Percentiles rank a stretch among this genome's conserved stretches.
Evolutionary conservation across 1,140 invertebrate species (phyloP).

Genomic region (Tetragnatha versicolor): DNA sequence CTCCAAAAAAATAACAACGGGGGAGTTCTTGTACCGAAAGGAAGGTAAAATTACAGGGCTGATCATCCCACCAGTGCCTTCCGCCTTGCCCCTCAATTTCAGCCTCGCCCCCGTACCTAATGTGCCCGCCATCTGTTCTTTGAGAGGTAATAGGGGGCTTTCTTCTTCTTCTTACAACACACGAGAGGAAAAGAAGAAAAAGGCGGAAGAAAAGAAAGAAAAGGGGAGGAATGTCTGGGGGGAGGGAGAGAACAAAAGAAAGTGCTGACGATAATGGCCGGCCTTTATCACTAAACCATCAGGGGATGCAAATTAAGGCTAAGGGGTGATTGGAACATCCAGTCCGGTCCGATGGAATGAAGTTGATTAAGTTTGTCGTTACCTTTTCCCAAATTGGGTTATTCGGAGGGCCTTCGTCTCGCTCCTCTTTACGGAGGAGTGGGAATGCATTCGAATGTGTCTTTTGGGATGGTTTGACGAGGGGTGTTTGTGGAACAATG

Average conservation of each 20-base stretch:
- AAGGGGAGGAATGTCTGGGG: conserved; percentile 5
- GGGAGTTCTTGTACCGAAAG: no score
- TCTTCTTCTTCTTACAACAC: neutral
- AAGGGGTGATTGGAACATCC: conserved; percentile 11
- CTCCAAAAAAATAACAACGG: no score
- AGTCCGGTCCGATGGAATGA: neutral
- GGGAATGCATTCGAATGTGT: neutral
- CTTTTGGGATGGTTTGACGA: neutral
- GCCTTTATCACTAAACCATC: conserved; percentile 36
- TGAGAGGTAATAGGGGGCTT: conserved; percentile 35
- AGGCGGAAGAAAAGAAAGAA: neutral
- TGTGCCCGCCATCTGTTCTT: conserved; percentile 41
- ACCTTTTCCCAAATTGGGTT: conserved; percentile 7
- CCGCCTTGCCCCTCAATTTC: conserved; percentile 7
- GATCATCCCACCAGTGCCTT: no score
- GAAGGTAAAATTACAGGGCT: no score
- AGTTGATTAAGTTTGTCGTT: conserved; percentile 36
- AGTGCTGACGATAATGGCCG: conserved; percentile 50
- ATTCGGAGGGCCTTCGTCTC: no score
- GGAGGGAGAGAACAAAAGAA: conserved; percentile 39
- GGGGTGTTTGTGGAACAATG: no score
- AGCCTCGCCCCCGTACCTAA: conserved; percentile 11
- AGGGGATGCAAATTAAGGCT: conserved; percentile 40
- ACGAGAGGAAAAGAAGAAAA: conserved; percentile 2
- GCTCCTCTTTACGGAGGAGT: neutral